phyloP scores from a whole-genome alignment of 2,888 invertebrate genomes.

The Syrista parreyssii region DNA sequence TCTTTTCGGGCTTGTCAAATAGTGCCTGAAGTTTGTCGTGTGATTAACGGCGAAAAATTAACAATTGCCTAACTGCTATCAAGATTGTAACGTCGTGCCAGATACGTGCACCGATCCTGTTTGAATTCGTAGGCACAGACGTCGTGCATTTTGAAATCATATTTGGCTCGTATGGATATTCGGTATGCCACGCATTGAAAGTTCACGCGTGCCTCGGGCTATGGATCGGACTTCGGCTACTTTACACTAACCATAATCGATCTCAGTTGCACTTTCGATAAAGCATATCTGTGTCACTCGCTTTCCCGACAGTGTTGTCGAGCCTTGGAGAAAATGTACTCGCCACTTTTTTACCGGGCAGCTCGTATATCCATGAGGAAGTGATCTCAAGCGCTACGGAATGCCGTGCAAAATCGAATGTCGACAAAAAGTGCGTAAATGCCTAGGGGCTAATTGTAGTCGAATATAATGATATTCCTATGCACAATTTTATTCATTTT shows the following conservation, averaged over 20 bases:
- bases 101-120: not conserved
- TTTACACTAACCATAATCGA: slow-evolving; percentile 11
- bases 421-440: not conserved
- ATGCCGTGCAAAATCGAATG: not conserved
- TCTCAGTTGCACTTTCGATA: slow-evolving; percentile 1
- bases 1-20: not conserved
- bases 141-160: slow-evolving; percentile 3
- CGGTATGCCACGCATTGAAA: slow-evolving; percentile 14
- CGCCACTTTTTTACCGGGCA: not conserved
- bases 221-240: slow-evolving; percentile 4
- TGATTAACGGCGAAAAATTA: slow-evolving; percentile 1
- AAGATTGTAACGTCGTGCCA: not conserved
- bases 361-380: slow-evolving; percentile 2
- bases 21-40: not conserved
- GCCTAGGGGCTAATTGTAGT: not conserved
- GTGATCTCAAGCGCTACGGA: not conserved
- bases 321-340: slow-evolving; percentile 7
- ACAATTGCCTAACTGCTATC: not conserved
- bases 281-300: not conserved
- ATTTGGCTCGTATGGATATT: not conserved
- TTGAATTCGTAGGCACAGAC: not conserved
- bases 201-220: slow-evolving; percentile 18
- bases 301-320: slow-evolving; percentile 1
- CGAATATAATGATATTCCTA: not conserved
- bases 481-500: not conserved